phyloP scores from a whole-genome alignment of 53 echinoderm and acorn worm genomes.

The Patiria pectinifera region DNA sequence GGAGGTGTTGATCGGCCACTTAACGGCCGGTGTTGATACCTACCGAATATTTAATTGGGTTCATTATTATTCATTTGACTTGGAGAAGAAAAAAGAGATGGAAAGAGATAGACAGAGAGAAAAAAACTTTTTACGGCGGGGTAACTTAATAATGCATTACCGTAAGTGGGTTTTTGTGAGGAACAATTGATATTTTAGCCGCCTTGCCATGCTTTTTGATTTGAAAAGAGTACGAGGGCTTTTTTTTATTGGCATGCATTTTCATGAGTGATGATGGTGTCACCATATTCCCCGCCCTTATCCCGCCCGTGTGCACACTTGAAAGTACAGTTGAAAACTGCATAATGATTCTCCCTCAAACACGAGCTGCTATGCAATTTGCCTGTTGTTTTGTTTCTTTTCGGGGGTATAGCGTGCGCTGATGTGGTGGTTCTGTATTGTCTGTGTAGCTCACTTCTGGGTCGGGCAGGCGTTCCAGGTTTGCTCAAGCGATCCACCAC shows the following conservation, averaged over 20 bases:
- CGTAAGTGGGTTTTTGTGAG: constrained; percentile 19
- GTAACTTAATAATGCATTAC: constrained; percentile 48
- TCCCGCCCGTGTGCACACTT: constrained; percentile 28
- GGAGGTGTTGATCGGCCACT: constrained; percentile 49
- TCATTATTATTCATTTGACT: constrained; percentile 56
- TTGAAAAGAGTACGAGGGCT: constrained; percentile 15
- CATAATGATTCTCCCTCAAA: constrained; percentile 6
- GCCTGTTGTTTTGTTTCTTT: not conserved
- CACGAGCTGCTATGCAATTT: not conserved
- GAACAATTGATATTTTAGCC: constrained; percentile 64
- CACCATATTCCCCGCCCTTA: constrained; percentile 42
- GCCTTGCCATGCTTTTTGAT: constrained; percentile 55
- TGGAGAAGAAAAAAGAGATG: not conserved
- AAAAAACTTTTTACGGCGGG: not conserved
- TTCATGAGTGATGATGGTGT: constrained; percentile 39
- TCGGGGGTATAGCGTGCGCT: not conserved
- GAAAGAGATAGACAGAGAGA: not conserved
- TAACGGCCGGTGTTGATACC: constrained; percentile 43
- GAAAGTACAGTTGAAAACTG: constrained; percentile 50
- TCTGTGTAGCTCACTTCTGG: constrained; percentile 30
- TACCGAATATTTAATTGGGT: constrained; percentile 45
- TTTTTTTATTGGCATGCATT: constrained; percentile 37
- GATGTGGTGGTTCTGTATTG: constrained; percentile 30
- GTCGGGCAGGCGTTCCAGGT: constrained; percentile 20
- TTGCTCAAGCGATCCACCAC: constrained; percentile 47